A percentile compares a stretch with the other conserved stretches of the same genome.
Evolutionary conservation across 2,888 invertebrate species (phyloP).

Genomic region (Andrena trimmerana): DNA sequence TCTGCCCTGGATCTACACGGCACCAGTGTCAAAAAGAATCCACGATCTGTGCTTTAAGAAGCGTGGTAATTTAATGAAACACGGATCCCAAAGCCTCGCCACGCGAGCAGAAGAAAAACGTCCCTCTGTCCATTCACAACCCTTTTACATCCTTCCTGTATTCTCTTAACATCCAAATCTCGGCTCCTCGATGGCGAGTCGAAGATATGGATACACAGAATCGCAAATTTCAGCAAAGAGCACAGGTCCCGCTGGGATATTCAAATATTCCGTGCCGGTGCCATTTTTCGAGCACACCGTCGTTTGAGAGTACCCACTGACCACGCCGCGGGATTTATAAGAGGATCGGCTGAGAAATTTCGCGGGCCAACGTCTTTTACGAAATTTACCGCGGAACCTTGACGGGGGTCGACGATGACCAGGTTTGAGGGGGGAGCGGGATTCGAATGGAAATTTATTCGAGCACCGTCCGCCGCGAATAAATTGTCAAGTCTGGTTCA

Average conservation of each 20-base stretch:
- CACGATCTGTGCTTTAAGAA: constrained; percentile 46
- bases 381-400: constrained; percentile 39
- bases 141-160: not conserved
- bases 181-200: too few species aligned
- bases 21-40: constrained; percentile 50
- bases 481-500: constrained; percentile 54
- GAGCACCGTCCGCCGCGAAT: constrained; percentile 54
- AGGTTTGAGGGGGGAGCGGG: not conserved
- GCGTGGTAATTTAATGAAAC: constrained; percentile 66
- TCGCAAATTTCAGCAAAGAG: not conserved
- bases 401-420: constrained; percentile 32
- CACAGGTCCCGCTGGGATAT: not conserved
- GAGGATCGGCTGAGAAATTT: not conserved
- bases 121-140: not conserved
- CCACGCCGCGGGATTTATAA: constrained; percentile 27
- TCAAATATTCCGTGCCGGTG: not conserved
- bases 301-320: not conserved
- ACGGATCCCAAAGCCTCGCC: constrained; percentile 14
- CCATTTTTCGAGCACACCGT: constrained; percentile 1
- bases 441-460: constrained; percentile 67
- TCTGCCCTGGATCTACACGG: constrained; percentile 34
- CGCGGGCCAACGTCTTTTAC: constrained; percentile 17
- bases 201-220: too few species aligned
- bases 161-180: too few species aligned
- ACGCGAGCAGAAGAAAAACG: not conserved